Base-by-base conservation (phyloP, 2,888 invertebrate species). In the Megastigmus dorsalis region DNA sequence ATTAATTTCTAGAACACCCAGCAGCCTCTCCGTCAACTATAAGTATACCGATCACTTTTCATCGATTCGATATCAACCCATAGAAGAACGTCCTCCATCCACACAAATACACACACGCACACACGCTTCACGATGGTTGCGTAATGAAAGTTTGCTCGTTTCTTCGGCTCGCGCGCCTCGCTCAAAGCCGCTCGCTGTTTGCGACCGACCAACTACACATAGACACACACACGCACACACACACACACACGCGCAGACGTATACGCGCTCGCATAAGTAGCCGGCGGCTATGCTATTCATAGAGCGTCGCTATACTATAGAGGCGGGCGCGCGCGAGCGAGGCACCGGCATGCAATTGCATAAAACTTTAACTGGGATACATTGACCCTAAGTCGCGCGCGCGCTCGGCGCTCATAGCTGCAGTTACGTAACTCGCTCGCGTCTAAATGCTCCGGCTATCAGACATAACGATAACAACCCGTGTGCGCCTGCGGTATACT, bases 341-440 rank as follows among this genome's bases (percentile, higher is more conserved):
- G n/a, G 30, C 66, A 50, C 70, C 66, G 82, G 82, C 85, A 82
- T 85, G 85, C 85, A 86, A 85, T 85, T 86, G 85, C 86, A 85
- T 87, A 86, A 86, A 86, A 82, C 82, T 79, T 69, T n/a, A n/a
- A 79, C 81, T 81, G 84, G n/a, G 85, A 86, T 86, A 84, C 87
- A 82, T 86, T 87, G 87, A 87, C 87, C 87, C 84, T 84, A 73
- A n/a, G 38, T 6, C 48, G 23, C 6, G 52, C 55, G 62, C 23
- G 50, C 50, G 73, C n/a, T n/a, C n/a, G n/a, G n/a, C n/a, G n/a
- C n/a, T n/a, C n/a, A n/a, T n/a, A n/a, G n/a, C n/a, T n/a, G n/a
- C n/a, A n/a, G n/a, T 79, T 79, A 74, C 75, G 77, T 75, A 81
- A 79, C 69, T 54, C 36, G 33, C 48, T 20, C 74, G 80, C 79